A percentile compares a stretch with the other conserved stretches of the same genome.
Conservation (phyloP, 2,113 vertebrate species). For the Circaetus gallicus region DNA sequence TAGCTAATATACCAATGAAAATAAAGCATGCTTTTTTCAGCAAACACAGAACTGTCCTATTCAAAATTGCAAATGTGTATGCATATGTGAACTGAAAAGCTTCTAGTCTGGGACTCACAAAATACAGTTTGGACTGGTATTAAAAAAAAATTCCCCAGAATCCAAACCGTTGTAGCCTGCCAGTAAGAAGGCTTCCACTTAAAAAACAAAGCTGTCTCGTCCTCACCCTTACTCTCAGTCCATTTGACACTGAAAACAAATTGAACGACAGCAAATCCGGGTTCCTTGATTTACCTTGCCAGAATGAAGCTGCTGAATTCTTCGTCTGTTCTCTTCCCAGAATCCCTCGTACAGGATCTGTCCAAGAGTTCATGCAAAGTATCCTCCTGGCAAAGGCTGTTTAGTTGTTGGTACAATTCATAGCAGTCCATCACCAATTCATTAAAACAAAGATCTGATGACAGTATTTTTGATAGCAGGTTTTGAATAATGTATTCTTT, state of each 20-base stretch:
- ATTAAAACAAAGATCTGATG: neutral
- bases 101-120: neutral
- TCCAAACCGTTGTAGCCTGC: neutral
- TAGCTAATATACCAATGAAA: neutral
- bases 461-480: accelerated
- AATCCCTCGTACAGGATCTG: neutral
- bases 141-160: neutral
- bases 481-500: neutral
- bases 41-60: neutral
- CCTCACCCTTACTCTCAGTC: neutral
- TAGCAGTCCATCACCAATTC: neutral
- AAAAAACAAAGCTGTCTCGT: neutral
- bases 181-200: neutral
- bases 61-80: neutral
- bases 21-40: neutral
- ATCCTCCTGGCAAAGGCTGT: neutral
- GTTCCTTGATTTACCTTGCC: neutral
- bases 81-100: neutral
- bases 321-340: neutral
- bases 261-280: neutral
- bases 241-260: neutral
- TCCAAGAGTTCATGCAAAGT: neutral
- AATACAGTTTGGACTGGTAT: neutral
- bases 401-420: neutral
- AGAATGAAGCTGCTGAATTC: neutral